Evolutionary conservation across 1,140 invertebrate species (phyloP).

Genomic region (Drosophila nannoptera): DNA sequence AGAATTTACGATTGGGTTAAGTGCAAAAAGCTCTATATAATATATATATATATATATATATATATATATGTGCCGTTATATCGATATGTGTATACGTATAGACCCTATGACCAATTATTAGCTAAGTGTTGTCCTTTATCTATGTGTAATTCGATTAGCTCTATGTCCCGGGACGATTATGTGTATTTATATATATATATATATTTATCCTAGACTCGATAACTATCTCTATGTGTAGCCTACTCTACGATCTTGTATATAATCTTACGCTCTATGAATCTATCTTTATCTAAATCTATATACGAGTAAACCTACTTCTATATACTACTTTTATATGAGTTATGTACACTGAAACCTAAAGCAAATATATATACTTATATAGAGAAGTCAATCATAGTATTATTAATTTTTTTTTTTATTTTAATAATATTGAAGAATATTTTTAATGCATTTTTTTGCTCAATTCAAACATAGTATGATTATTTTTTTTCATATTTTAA

Average conservation of each 20-base stretch:
- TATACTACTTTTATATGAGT: slow-evolving; percentile 4
- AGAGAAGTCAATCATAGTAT: slow-evolving; percentile 40
- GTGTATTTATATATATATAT: slow-evolving; percentile 26
- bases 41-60: slow-evolving; percentile 16
- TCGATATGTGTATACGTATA: slow-evolving; percentile 14
- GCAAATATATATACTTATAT: slow-evolving; percentile 25
- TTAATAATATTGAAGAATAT: too few relatives aligned
- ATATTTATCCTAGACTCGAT: slow-evolving; percentile 28
- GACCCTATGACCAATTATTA: slow-evolving; percentile 62
- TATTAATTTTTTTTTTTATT: background rate
- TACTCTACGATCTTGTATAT: slow-evolving; percentile 49
- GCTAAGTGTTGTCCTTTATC: slow-evolving; percentile 52
- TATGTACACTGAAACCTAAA: background rate
- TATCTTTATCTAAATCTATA: slow-evolving; percentile 20
- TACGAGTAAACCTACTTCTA: slow-evolving; percentile 45
- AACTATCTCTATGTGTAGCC: slow-evolving; percentile 27
- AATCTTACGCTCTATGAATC: slow-evolving; percentile 29
- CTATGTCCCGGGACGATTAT: slow-evolving; percentile 5
- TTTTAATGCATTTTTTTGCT: too few relatives aligned
- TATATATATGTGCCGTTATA: slow-evolving; percentile 12
- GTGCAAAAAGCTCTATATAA: slow-evolving; percentile 14
- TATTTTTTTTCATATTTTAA: too few relatives aligned
- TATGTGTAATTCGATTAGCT: slow-evolving; percentile 10
- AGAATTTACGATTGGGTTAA: slow-evolving; percentile 40
- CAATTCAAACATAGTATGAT: too few relatives aligned